phyloP scores from a whole-genome alignment of 1,140 invertebrate genomes.

The Nilaparvata lugens region DNA sequence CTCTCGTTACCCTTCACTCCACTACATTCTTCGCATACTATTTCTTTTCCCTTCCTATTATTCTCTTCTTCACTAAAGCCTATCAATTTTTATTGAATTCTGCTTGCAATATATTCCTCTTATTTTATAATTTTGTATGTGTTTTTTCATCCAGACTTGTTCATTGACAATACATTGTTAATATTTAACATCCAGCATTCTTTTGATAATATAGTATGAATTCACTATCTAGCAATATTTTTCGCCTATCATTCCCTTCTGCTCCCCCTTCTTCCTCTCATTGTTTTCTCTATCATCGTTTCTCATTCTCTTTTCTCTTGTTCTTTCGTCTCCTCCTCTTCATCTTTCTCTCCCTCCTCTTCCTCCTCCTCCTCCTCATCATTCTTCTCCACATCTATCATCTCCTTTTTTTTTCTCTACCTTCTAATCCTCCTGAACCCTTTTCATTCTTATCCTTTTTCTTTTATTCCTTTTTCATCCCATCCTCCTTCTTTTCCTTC shows the following conservation, averaged over 20 bases:
- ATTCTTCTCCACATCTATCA: neutral
- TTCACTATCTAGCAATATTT: too few species aligned
- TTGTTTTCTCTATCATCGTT: neutral
- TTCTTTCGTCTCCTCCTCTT: constrained; percentile 1
- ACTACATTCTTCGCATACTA: too few species aligned
- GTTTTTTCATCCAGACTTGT: too few species aligned
- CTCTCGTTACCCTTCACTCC: too few species aligned
- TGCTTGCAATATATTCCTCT: too few species aligned
- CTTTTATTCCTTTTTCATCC: constrained; percentile 5
- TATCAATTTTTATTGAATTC: too few species aligned
- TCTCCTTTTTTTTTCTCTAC: neutral
- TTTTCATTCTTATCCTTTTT: neutral
- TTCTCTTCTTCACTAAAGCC: too few species aligned
- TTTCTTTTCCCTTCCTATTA: too few species aligned
- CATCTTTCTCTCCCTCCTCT: constrained; percentile 2
- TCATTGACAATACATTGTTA: too few species aligned
- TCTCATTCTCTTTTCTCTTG: constrained; percentile 6
- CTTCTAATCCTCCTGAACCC: neutral
- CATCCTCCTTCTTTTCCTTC: neutral
- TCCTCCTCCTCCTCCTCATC: neutral
- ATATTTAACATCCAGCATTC: too few species aligned
- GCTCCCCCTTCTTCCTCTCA: neutral
- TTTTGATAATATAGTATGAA: too few species aligned
- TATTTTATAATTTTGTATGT: too few species aligned
- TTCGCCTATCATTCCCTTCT: neutral